Evolutionary conservation across 1,140 invertebrate genomes (phyloP).

Genomic region (Cotesia vestalis): DNA sequence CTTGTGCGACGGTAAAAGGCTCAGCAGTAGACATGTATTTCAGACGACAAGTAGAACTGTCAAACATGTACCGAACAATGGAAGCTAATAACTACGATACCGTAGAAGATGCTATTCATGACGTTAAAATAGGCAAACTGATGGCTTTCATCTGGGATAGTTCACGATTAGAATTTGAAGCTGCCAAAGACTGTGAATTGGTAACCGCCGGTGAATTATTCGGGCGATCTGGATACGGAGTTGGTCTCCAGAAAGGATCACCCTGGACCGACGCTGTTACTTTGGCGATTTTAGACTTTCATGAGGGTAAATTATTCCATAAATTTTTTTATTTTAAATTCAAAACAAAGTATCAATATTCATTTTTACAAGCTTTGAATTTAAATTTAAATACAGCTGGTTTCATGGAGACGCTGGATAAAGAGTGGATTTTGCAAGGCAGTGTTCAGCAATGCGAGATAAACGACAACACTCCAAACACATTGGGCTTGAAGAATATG

Average conservation of each 20-base stretch:
- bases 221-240: constrained; percentile 96
- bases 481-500: constrained; percentile 97
- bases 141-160: constrained; percentile 99
- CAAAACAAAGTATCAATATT: too few species aligned
- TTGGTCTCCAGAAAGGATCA: constrained; percentile 93
- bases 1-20: constrained; percentile 96
- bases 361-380: neutral
- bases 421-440: constrained; percentile 93
- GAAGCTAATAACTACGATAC: constrained; percentile 95
- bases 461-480: constrained; percentile 95
- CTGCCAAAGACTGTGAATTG: constrained; percentile 95
- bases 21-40: constrained; percentile 98
- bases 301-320: constrained; percentile 81
- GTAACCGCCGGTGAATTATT: constrained; percentile 98
- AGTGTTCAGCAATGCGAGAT: constrained; percentile 89
- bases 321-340: too few species aligned
- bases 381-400: constrained; percentile 75
- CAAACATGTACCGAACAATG: constrained; percentile 99
- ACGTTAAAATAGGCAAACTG: constrained; percentile 92
- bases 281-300: constrained; percentile 91
- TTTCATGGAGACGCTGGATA: constrained; percentile 96
- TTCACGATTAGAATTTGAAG: constrained; percentile 96
- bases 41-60: constrained; percentile 94
- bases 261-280: constrained; percentile 96
- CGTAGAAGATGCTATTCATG: constrained; percentile 92